phyloP scores from a whole-genome alignment of 2,113 vertebrate species.

The Isurus oxyrinchus region DNA sequence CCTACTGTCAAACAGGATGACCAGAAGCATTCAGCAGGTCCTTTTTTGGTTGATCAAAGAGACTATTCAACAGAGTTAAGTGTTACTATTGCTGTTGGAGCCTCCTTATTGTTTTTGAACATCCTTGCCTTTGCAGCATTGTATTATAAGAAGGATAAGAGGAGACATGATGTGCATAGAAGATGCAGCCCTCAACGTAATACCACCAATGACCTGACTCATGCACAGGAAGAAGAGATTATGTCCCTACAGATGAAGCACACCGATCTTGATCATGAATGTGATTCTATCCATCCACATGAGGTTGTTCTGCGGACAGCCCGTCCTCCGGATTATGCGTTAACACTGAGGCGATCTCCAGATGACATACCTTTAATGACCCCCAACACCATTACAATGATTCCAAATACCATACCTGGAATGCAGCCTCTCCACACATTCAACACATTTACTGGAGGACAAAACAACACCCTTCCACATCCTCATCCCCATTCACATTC shows the following conservation, averaged over 20 bases:
- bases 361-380: constrained; percentile 98
- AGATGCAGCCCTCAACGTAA: constrained; percentile 90
- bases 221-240: constrained; percentile 97
- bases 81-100: constrained; percentile 92
- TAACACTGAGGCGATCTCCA: constrained; percentile 96
- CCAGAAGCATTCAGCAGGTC: constrained; percentile 77
- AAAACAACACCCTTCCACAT: constrained; percentile 94
- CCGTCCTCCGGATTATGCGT: constrained; percentile 95
- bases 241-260: constrained; percentile 99
- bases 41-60: constrained; percentile 89
- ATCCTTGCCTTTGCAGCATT: constrained; percentile 93
- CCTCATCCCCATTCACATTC: constrained; percentile 95
- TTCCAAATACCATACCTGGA: constrained; percentile 93
- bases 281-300: constrained; percentile 88
- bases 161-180: constrained; percentile 87
- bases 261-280: constrained; percentile 93
- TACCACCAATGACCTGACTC: constrained; percentile 84
- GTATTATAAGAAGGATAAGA: constrained; percentile 98
- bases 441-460: constrained; percentile 89
- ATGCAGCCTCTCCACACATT: constrained; percentile 91
- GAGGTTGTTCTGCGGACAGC: constrained; percentile 95
- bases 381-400: constrained; percentile 98
- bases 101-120: constrained; percentile 92
- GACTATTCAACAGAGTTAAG: constrained; percentile 97
- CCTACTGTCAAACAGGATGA: constrained; percentile 87